Evolutionary conservation across 2,113 vertebrate species (phyloP), one percentile per base, ranked within the genome.

Genomic region (Anhinga anhinga): DNA sequence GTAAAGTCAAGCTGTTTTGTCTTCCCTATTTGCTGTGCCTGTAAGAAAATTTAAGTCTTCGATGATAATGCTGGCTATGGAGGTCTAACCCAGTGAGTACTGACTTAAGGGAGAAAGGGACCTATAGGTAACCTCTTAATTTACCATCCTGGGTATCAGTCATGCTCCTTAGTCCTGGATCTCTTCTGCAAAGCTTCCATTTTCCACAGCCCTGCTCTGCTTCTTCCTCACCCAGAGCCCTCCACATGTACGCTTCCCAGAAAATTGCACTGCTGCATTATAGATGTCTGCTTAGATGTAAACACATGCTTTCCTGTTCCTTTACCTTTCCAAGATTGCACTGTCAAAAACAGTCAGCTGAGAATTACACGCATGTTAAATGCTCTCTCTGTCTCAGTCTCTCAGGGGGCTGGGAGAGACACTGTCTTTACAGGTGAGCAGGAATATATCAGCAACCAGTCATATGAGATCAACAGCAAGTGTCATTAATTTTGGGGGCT

Each of bases 241-340:
- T 88, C 36, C 30, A 49, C 7, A 13, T 2, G 1, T 27, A 22
- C 0, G 0, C 53, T 81, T 81, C 59, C 53, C 76, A 82, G 63
- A 73, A 69, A 66, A 61, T 18, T 62, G 27, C 55, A 42, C 34
- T 42, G 30, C 59, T 90, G 62, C 44, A 9, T 76, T 93, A 18
- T 44, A 63, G 25, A 38, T 63, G 38, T 23, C 52, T 79, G n/a
- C 30, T 80, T 77, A 80, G 76, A 58, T 1, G 1, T 55, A 69
- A 90, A 27, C 42, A 44, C 26, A 30, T 74, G 32, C n/a, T 77
- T 96, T 84, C 34, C 50, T 38, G 20, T 42, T 71, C 26, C 50
- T 81, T 79, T 84, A 38, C 63, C 61, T 84, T 92, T 45, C 63
- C 80, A 81, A 42, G 42, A 49, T 0, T 66, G 15, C 58, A 11